Percentiles rank a stretch among this genome's conserved stretches.
These are phyloP conservation scores for Myiopsitta monachus DNA, from an alignment of 2,113 vertebrate species.

Conservation along the genomic window DNA sequence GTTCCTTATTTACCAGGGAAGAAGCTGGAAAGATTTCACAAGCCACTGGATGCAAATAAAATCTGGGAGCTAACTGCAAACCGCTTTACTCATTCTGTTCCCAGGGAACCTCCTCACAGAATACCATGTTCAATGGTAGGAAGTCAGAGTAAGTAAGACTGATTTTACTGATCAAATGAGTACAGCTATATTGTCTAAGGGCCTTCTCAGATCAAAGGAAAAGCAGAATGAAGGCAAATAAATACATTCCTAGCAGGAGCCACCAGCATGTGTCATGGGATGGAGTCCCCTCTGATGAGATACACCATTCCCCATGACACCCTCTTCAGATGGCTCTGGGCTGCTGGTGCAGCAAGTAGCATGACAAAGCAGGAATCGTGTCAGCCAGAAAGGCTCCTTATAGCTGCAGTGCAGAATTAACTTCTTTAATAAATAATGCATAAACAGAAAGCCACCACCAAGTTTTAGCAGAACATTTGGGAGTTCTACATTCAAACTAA, in stretches of 20 bases:
- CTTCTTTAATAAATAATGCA: not conserved
- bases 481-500: not conserved
- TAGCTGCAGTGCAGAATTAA: not conserved
- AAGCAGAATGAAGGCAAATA: not conserved
- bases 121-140: rapidly evolving
- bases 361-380: not conserved
- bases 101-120: not conserved
- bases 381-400: not conserved
- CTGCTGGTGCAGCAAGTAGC: not conserved
- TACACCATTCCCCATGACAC: rapidly evolving
- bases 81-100: not conserved
- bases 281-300: not conserved
- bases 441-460: not conserved
- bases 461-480: not conserved
- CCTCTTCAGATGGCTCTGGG: not conserved
- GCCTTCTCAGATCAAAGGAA: too few species aligned
- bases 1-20: slow-evolving; percentile 9
- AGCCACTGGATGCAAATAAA: not conserved
- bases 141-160: not conserved
- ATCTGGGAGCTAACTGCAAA: not conserved
- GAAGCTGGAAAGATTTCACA: not conserved
- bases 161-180: not conserved
- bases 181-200: too few species aligned
- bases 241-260: too few species aligned
- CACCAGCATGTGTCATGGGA: too few species aligned